Evolutionary conservation across 1,140 invertebrate genomes (phyloP), one percentile per base, ranked within the genome.

Genomic region (Tetramorium alpestre): DNA sequence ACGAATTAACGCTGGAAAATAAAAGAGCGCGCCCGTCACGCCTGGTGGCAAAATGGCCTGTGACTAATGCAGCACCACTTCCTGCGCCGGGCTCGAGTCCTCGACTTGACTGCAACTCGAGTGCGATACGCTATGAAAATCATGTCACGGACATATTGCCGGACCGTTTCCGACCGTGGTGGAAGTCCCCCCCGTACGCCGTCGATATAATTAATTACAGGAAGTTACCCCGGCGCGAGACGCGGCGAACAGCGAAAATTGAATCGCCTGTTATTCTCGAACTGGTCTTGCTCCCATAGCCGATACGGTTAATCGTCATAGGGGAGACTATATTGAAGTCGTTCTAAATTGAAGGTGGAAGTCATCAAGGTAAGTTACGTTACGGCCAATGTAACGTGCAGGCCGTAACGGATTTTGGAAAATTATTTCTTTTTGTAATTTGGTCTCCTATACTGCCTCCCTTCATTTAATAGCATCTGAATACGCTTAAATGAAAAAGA

Each of bases 1-100:
- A 91, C 90, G 93, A 94, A 95, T 95, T 94, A 94, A 94, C 94
- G 92, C 92, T 94, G 65, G 82, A 88, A 89, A 91, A 93, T 91
- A 92, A 94, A 94, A 93, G 90, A 93, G 90, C 91, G 91, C 92
- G 88, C 91, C 86, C 94, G 94, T 95, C 94, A 95, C 94, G 94
- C 93, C 93, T 94, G 94, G 92, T 95, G 92, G 92, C 91, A 95
- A 95, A 95, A 95, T 95, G 94, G 93, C 88, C 94, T 94, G 94
- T 95, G 94, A 95, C 94, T 95, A 95, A 95, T 94, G 93, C 91
- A 81, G 86, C 90, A 92, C 78, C 87, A 90, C 69, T 90, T 76
- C 84, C 51, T 54, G 49, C 69, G 77, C 54, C 11, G 11, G n/a
- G 82, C 86, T 91, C 88, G 89, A 93, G 54, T 73, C 54, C 69